Evolutionary conservation across 2,113 vertebrate genomes (phyloP).

Genomic region (Pseudopipra pipra): DNA sequence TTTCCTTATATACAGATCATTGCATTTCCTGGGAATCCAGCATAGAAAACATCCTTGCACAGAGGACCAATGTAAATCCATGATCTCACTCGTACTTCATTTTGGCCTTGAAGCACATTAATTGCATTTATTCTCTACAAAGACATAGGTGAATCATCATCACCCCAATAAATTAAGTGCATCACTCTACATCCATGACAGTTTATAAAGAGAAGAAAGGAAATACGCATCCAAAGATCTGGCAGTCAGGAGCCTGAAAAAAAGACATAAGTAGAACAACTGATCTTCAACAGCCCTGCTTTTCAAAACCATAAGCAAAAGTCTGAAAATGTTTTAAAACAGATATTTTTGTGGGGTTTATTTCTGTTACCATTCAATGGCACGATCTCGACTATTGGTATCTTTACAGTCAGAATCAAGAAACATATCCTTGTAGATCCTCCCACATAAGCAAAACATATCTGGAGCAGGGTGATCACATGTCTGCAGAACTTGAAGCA

Average conservation of each 20-base stretch:
- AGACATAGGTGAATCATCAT: background rate
- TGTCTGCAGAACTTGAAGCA: slow-evolving; percentile 87
- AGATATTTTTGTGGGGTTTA: background rate
- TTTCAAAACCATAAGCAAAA: background rate
- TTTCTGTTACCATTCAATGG: slow-evolving; percentile 87
- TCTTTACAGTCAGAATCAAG: slow-evolving; percentile 92
- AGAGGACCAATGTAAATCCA: fast-evolving
- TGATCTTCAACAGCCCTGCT: background rate
- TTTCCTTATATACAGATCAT: background rate
- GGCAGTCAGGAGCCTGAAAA: background rate
- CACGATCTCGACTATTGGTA: slow-evolving; percentile 82
- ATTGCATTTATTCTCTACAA: background rate
- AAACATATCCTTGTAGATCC: slow-evolving; percentile 97
- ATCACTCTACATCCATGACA: background rate
- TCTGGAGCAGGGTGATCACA: slow-evolving; percentile 90
- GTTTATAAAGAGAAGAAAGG: background rate
- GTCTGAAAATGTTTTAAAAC: background rate
- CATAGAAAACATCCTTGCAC: background rate
- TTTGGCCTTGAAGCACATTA: background rate
- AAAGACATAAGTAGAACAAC: background rate
- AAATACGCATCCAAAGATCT: background rate
- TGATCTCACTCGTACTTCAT: background rate
- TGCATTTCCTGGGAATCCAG: background rate
- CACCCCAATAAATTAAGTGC: background rate
- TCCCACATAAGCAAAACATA: slow-evolving; percentile 95